These are phyloP conservation scores for Ametastegia equiseti DNA, from an alignment of 2,888 invertebrate genomes.

Conservation along the genomic window DNA sequence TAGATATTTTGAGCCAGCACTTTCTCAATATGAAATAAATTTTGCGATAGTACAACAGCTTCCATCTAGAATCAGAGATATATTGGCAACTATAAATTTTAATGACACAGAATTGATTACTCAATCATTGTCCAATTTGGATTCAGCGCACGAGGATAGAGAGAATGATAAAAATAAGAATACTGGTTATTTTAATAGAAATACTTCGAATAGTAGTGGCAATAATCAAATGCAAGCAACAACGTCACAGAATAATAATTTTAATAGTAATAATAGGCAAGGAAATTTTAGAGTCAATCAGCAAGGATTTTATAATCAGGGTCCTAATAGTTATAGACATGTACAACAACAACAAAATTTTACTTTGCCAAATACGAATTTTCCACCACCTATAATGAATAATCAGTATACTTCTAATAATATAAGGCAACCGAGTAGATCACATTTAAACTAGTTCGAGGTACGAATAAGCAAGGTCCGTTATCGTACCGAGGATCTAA, in stretches of 20 bases:
- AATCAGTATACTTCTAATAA: background rate
- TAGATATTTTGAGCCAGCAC: conserved; percentile 43
- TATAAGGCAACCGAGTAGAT: too few relatives aligned
- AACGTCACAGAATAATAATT: too few relatives aligned
- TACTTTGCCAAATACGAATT: background rate
- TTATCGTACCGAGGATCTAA: background rate
- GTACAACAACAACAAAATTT: background rate
- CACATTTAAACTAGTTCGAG: conserved; percentile 50
- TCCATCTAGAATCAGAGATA: conserved; percentile 44
- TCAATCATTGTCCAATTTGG: conserved; percentile 51
- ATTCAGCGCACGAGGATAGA: conserved; percentile 29
- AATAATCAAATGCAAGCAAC: background rate
- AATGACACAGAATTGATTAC: conserved; percentile 44
- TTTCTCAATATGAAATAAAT: conserved; percentile 49
- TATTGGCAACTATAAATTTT: conserved; percentile 51
- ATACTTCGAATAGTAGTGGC: background rate
- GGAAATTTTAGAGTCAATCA: background rate
- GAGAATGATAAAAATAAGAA: background rate
- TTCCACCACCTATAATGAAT: background rate
- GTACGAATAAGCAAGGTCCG: background rate
- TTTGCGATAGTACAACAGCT: conserved; percentile 54
- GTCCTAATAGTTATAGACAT: background rate
- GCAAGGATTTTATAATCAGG: background rate
- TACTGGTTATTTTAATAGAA: background rate
- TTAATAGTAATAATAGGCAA: background rate